A percentile compares a stretch with the other conserved stretches of the same genome.
phyloP scores from a whole-genome alignment of 2,888 invertebrate species.

The Pseudococcus longispinus region DNA sequence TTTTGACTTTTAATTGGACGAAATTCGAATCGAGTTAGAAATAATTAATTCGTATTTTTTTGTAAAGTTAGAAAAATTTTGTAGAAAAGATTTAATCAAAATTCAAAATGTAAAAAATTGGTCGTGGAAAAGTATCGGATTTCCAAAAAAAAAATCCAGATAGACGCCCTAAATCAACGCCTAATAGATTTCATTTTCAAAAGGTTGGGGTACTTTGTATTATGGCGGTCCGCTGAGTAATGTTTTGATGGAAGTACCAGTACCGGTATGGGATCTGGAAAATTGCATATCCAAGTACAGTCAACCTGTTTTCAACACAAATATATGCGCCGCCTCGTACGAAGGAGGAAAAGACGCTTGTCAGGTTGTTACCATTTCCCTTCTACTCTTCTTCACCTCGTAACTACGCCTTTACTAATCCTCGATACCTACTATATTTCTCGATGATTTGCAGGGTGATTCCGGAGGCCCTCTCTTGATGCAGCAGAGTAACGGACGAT shows the following conservation, averaged over 20 bases:
- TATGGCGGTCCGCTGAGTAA: conserved; percentile 75
- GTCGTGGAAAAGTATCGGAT: too few species aligned
- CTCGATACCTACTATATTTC: too few species aligned
- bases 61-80: too few species aligned
- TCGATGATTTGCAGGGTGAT: too few species aligned
- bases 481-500: conserved; percentile 75
- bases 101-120: too few species aligned
- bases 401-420: too few species aligned
- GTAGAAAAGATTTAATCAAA: too few species aligned
- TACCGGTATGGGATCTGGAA: conserved; percentile 79
- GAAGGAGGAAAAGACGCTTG: conserved; percentile 84
- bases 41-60: too few species aligned
- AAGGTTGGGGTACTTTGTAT: conserved; percentile 78
- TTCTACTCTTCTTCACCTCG: not conserved
- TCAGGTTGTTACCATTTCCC: conserved; percentile 67
- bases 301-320: conserved; percentile 72
- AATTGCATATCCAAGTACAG: conserved; percentile 71
- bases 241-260: conserved; percentile 76
- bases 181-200: not conserved
- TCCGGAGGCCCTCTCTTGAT: conserved; percentile 84
- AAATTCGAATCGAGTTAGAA: too few species aligned
- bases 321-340: conserved; percentile 78
- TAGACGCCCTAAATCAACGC: too few species aligned
- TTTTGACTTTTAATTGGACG: too few species aligned
- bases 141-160: too few species aligned